phyloP scores from a whole-genome alignment of 1,140 invertebrate genomes.

The Dysdera silvatica region DNA sequence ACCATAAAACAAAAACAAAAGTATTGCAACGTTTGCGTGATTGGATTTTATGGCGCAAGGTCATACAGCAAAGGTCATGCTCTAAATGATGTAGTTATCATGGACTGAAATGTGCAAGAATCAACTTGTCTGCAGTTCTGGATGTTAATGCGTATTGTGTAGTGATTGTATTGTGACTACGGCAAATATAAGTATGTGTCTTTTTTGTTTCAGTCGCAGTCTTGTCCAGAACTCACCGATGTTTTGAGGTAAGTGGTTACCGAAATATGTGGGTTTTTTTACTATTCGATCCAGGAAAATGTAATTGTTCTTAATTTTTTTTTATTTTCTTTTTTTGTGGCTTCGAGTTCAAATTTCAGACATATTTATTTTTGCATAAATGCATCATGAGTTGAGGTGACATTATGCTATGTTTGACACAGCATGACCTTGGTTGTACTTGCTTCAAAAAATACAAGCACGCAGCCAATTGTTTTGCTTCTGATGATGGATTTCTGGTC shows the following conservation, averaged over 20 bases:
- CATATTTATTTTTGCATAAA: too few species aligned
- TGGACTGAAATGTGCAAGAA: not conserved
- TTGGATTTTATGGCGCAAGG: too few species aligned
- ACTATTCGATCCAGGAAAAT: slow-evolving; percentile 42
- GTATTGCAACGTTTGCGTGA: too few species aligned
- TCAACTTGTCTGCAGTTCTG: not conserved
- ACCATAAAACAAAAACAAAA: too few species aligned
- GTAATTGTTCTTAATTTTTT: not conserved
- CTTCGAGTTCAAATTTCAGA: not conserved
- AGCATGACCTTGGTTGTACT: too few species aligned
- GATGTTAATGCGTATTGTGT: not conserved
- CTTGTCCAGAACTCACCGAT: slow-evolving; percentile 66
- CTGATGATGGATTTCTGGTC: too few species aligned
- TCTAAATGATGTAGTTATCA: not conserved
- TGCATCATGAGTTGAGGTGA: too few species aligned
- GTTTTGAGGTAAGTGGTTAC: slow-evolving; percentile 41
- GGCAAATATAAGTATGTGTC: not conserved
- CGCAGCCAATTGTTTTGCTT: too few species aligned
- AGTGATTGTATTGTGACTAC: not conserved
- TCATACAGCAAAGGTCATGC: too few species aligned
- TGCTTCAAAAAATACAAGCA: too few species aligned
- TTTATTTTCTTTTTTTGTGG: not conserved
- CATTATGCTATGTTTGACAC: too few species aligned
- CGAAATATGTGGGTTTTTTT: slow-evolving; percentile 37
- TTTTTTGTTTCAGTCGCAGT: slow-evolving; percentile 50